Percentiles rank a stretch among this genome's conserved stretches.
These are phyloP conservation scores for Vultur gryphus DNA, from an alignment of 2,797 vertebrate species.

Conservation along the genomic window DNA sequence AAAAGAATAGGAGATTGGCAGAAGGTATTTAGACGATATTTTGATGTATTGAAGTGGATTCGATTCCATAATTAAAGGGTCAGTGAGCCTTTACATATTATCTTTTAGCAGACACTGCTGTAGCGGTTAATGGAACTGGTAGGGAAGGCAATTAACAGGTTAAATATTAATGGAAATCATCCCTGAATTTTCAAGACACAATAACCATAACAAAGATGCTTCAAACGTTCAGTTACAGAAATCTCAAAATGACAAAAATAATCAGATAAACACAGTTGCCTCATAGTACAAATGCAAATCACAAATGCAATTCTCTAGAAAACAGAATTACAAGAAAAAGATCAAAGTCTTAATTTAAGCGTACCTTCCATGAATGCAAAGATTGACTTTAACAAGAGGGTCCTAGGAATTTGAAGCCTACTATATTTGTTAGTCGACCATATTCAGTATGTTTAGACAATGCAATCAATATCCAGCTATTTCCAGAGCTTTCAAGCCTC, in stretches of 20 bases:
- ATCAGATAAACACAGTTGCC: background rate
- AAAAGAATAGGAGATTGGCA: background rate
- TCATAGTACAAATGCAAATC: background rate
- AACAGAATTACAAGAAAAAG: background rate
- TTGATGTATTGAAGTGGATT: background rate
- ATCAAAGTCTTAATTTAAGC: background rate
- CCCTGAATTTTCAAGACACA: background rate
- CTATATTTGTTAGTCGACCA: background rate
- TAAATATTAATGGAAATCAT: background rate
- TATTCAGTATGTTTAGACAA: background rate
- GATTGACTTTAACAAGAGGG: background rate
- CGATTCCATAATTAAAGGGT: background rate
- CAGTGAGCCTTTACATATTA: background rate
- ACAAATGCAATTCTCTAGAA: background rate
- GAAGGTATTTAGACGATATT: background rate
- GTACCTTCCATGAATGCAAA: background rate
- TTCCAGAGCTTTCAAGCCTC: background rate
- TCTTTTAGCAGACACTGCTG: background rate
- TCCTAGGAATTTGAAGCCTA: background rate
- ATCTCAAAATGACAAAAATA: background rate
- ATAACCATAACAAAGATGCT: background rate
- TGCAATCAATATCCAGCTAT: background rate
- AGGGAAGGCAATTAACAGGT: background rate
- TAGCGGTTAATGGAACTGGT: background rate
- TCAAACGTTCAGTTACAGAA: background rate